These are phyloP conservation scores for Melanostoma scalare DNA, from an alignment of 2,888 invertebrate genomes.

Conservation along the genomic window DNA sequence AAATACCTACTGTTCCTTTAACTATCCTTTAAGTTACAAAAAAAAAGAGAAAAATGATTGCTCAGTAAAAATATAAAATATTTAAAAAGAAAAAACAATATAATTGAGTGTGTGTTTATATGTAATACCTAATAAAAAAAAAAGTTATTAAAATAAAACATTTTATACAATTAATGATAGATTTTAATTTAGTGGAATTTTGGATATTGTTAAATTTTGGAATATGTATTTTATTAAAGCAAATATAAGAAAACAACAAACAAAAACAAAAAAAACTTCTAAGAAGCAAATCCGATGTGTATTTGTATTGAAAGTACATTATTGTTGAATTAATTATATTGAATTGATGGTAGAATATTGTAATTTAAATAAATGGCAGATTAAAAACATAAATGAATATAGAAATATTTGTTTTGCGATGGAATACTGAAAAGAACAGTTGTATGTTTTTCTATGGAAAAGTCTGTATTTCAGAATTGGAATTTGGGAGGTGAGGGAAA, in stretches of 20 bases:
- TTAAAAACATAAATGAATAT: slow-evolving; percentile 41
- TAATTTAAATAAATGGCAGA: slow-evolving; percentile 52
- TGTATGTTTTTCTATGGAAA: too few relatives aligned
- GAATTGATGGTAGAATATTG: slow-evolving; percentile 43
- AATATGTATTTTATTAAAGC: slow-evolving; percentile 64
- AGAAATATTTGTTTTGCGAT: slow-evolving; percentile 42
- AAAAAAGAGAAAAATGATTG: slow-evolving; percentile 25
- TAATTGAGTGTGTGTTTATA: slow-evolving; percentile 38
- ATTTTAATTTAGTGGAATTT: slow-evolving; percentile 52
- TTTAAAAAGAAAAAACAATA: slow-evolving; percentile 11
- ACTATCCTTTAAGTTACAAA: slow-evolving; percentile 20
- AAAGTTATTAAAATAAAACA: slow-evolving; percentile 9
- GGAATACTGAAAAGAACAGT: neutral
- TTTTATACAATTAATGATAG: slow-evolving; percentile 39
- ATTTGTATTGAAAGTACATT: slow-evolving; percentile 59
- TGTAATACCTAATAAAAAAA: slow-evolving; percentile 13
- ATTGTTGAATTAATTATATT: slow-evolving; percentile 48
- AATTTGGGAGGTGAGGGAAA: slow-evolving; percentile 3
- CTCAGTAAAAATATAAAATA: slow-evolving; percentile 45
- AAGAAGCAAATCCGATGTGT: slow-evolving; percentile 33
- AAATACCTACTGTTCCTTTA: slow-evolving; percentile 56
- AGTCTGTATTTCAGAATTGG: slow-evolving; percentile 12
- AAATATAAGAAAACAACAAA: slow-evolving; percentile 5
- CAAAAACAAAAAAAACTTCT: slow-evolving; percentile 5
- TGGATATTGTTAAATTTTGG: slow-evolving; percentile 67